phyloP scores from a whole-genome alignment of 2,797 vertebrate genomes.

The Sebastes goodei region DNA sequence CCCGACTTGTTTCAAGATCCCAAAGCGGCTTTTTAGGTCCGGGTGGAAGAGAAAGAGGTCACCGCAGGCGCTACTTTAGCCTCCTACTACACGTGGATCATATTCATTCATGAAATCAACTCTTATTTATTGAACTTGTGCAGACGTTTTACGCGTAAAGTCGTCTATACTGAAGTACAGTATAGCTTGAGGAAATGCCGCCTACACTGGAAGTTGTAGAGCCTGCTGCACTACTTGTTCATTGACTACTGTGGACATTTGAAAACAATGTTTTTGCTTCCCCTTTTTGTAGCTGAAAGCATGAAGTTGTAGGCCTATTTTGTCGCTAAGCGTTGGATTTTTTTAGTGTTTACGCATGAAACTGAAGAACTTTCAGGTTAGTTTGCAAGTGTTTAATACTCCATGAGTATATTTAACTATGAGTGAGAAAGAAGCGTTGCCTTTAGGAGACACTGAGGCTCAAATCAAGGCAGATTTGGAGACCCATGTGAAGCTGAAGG shows the following conservation, averaged over 20 bases:
- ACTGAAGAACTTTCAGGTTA: not conserved
- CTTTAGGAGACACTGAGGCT: not conserved
- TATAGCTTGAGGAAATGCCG: slow-evolving; percentile 27
- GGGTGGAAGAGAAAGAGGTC: slow-evolving; percentile 39
- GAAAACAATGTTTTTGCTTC: not conserved
- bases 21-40: slow-evolving; percentile 31
- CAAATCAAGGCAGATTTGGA: not conserved
- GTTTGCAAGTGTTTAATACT: not conserved
- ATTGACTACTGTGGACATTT: not conserved
- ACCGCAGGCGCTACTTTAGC: not conserved
- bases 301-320: not conserved
- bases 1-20: slow-evolving; percentile 7
- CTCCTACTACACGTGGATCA: slow-evolving; percentile 44
- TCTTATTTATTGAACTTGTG: not conserved
- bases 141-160: not conserved
- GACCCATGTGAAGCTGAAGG: slow-evolving; percentile 21
- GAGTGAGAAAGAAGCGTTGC: slow-evolving; percentile 45
- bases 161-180: not conserved
- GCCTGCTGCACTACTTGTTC: not conserved
- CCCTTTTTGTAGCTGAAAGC: not conserved
- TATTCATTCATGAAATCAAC: not conserved
- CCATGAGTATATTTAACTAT: slow-evolving; percentile 49
- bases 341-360: not conserved
- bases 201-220: not conserved
- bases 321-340: not conserved